phyloP scores from a whole-genome alignment of 2,888 invertebrate species.

The Sacculina carcini region DNA sequence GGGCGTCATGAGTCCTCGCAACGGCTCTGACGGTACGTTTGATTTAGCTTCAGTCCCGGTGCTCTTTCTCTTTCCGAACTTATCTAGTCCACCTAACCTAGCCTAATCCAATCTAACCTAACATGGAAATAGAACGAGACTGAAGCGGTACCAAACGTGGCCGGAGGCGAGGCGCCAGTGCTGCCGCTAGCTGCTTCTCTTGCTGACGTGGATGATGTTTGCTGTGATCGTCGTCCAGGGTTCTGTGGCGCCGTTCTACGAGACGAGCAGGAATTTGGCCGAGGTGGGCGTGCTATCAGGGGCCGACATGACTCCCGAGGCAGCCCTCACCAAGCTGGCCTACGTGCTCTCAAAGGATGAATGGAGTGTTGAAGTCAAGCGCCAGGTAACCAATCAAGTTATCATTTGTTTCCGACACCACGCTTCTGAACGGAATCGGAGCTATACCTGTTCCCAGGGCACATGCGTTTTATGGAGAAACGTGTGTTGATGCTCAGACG shows the following conservation, averaged over 20 bases:
- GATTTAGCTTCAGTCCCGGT: too few species aligned
- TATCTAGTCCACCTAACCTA: too few species aligned
- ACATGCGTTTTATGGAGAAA: neutral
- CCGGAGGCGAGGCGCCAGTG: too few species aligned
- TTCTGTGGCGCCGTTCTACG: slow-evolving; percentile 49
- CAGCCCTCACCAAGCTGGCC: slow-evolving; percentile 66
- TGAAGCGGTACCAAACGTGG: too few species aligned
- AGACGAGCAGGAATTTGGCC: slow-evolving; percentile 44
- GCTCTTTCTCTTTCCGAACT: too few species aligned
- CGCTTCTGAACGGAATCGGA: neutral
- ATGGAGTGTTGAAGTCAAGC: slow-evolving; percentile 34
- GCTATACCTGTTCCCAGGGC: neutral
- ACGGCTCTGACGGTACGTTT: too few species aligned
- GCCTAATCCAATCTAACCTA: too few species aligned
- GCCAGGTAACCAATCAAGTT: slow-evolving; percentile 25
- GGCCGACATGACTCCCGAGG: slow-evolving; percentile 75
- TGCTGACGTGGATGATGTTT: too few species aligned
- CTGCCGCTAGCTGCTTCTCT: too few species aligned
- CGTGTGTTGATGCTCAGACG: slow-evolving; percentile 18
- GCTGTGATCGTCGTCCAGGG: slow-evolving; percentile 28
- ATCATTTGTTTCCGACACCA: neutral
- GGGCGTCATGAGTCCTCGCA: too few species aligned
- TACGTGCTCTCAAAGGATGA: slow-evolving; percentile 60
- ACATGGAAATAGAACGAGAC: too few species aligned
- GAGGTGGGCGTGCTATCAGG: slow-evolving; percentile 50